Evolutionary conservation across 2,888 invertebrate species (phyloP), one percentile per base, ranked within the genome.

Genomic region (Caprella mutica): DNA sequence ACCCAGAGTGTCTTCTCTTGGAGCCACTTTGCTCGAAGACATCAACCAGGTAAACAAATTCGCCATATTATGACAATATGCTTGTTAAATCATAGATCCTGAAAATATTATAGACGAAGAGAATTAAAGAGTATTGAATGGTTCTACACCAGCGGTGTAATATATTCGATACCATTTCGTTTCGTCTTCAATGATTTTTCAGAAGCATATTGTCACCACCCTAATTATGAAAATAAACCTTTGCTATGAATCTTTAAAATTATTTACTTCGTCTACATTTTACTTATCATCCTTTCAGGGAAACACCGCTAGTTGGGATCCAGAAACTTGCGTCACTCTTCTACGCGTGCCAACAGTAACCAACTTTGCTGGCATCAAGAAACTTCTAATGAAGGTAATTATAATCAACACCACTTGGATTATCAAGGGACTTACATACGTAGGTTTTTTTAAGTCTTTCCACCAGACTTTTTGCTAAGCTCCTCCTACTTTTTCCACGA

Each of bases 301-400:
- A 5, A 65, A 65, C 50, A 46, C 51, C 14, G 68, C 67, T 19
- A 62, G 64, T 35, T 71, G 71, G 71, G 69, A 70, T 35, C 69
- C 71, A 1, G 72, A 72, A 39, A 68, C 69, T 4, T 71, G 71
- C 50, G 67, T 71, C n/a, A 67, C 69, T 30, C 66, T 71, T 55
- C 65, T 71, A 52, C 66, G 66, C 23, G 66, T 70, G 30, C 71
- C 71, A 1, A 67, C 67, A 27, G 68, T 69, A 0, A 65, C 69
- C 23, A 71, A 71, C 64, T 72, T 70, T 59, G 55, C 68, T 2
- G 70, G 70, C 6, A 67, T 71, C 29, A 66, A 66, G 51, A 69
- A 69, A 51, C 67, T 69, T 21, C 63, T 71, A 29, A 65, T 67
- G 51, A 65, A 66, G 65, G 68, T 69, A 61, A 68, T 68, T 67